phyloP scores from a whole-genome alignment of 1,140 invertebrate genomes.

The Atopsyche davidsoni region DNA sequence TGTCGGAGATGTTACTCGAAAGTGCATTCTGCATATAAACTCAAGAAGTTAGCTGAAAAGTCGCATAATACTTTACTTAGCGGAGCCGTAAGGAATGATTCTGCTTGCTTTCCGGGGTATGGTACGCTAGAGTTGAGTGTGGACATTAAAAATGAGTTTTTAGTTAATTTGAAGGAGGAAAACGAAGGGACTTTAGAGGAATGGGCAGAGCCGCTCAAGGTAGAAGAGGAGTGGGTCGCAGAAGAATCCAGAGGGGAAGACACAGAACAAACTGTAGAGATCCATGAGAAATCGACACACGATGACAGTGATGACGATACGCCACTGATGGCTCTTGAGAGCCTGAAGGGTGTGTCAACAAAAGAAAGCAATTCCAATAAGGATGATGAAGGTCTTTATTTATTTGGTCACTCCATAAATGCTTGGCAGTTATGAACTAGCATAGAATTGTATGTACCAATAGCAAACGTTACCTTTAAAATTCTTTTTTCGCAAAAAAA shows the following conservation, averaged over 20 bases:
- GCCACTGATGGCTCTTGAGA: no score
- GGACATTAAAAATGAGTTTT: no score
- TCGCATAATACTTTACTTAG: slow-evolving; percentile 1
- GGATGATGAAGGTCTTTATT: no score
- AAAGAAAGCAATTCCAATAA: no score
- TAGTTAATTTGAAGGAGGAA: not conserved
- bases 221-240: not conserved
- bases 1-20: slow-evolving; percentile 4
- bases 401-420: not conserved
- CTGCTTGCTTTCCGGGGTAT: no score
- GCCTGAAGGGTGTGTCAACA: no score
- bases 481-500: not conserved
- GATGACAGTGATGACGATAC: no score
- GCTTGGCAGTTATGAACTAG: not conserved
- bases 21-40: slow-evolving; percentile 8
- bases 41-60: slow-evolving; percentile 9
- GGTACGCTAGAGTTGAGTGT: no score
- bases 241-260: not conserved
- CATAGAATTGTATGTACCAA: not conserved
- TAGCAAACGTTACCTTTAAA: not conserved
- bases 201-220: not conserved
- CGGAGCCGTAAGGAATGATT: no score
- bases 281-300: no score
- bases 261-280: no score
- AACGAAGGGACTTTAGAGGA: not conserved